Evolutionary conservation across 92 coral and sea anemone genomes (phyloP), one percentile per base, ranked within the genome.

Genomic region (Heliopora coerulea): DNA sequence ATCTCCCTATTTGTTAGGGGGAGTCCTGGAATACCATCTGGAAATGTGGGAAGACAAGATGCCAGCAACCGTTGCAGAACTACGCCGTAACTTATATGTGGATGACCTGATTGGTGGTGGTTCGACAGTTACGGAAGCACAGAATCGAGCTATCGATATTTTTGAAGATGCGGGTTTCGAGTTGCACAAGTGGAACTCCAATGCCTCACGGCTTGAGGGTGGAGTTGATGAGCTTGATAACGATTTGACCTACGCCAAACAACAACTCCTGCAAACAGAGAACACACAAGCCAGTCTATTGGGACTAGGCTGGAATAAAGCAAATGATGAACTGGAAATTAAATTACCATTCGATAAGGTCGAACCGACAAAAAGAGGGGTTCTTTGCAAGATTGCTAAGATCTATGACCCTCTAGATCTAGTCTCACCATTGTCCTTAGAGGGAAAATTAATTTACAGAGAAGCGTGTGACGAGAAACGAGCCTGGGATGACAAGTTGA

Each of bases 41-140:
- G 28, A 64, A 31, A 2, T 15, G 28, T 64, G 72, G 72, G 15
- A 17, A 50, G 26, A 64, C 18, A 27, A 37, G 13, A 30, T 15
- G 13, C 72, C 72, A 18, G 28, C 3, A 21, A 31, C 31, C 2
- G 27, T 33, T 14, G 54, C 41, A 1, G 25, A 30, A 37, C 26
- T 64, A 18, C 41, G 72, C 1, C 5, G 10, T 15, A 58, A 24
- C 64, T 11, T 58, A 18, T 58, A 58, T 13, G 64, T 24, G 12
- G 64, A 58, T 58, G 64, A 58, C 19, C 34, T 58, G 18, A 58
- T 58, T 58, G 64, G 64, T 58, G 64, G 64, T 15, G 64, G 33
- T 5, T 18, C 28, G n/a, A 58, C 64, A 26, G 64, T 58, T 23
- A 23, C 3, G n/a, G n/a, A 58, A 58, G 64, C 28, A 23, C 17